Evolutionary conservation across 2,797 vertebrate species (phyloP).

Genomic region (Kryptopterus vitreolus): DNA sequence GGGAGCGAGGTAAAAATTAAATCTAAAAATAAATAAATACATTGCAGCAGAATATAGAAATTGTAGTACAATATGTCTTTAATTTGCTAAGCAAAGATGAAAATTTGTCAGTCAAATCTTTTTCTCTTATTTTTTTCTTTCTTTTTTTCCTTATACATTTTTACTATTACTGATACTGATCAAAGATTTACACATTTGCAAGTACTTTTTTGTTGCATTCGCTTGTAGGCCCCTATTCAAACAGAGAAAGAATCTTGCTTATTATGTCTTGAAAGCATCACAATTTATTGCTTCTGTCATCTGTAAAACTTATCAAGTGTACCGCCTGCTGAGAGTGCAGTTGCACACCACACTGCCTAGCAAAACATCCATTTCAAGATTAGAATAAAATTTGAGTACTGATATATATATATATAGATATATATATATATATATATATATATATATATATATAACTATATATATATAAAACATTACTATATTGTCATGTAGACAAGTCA

Average conservation of each 20-base stretch:
- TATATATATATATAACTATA: background rate
- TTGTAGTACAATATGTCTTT: background rate
- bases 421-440: background rate
- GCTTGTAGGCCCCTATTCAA: conserved; percentile 32
- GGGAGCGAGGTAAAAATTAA: background rate
- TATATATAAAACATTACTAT: background rate
- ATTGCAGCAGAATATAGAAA: background rate
- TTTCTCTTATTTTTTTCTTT: background rate
- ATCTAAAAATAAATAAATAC: too few species aligned
- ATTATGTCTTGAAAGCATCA: conserved; percentile 53
- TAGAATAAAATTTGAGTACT: background rate
- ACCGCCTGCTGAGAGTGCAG: conserved; percentile 49
- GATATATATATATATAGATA: too few species aligned
- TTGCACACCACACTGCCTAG: background rate
- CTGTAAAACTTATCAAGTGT: conserved; percentile 58
- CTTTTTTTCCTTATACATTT: background rate
- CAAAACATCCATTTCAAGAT: conserved; percentile 20
- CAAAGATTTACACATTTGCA: conserved; percentile 16
- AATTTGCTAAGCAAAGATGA: background rate
- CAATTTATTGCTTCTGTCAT: conserved; percentile 59
- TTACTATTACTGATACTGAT: background rate
- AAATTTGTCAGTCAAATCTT: background rate
- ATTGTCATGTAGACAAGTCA: background rate
- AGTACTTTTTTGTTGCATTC: conserved; percentile 20
- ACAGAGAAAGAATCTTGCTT: conserved; percentile 43